These are phyloP conservation scores for Oryzias javanicus DNA, from an alignment of 2,113 vertebrate genomes.

Conservation along the genomic window DNA sequence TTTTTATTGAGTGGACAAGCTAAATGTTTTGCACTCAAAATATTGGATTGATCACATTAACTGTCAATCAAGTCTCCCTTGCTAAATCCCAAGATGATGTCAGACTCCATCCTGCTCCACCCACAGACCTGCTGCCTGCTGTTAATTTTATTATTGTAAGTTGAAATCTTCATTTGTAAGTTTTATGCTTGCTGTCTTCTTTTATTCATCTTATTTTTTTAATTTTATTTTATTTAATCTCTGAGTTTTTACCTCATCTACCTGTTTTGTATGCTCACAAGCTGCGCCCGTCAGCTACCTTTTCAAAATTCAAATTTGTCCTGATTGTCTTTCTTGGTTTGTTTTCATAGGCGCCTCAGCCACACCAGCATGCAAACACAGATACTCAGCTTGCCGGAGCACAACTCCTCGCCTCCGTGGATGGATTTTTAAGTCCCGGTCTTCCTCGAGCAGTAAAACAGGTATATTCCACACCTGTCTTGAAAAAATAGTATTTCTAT, in stretches of 20 bases:
- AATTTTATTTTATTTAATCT: slow-evolving; percentile 9
- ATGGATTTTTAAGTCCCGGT: slow-evolving; percentile 44
- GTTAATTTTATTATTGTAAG: slow-evolving; percentile 74
- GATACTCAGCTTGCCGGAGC: slow-evolving; percentile 24
- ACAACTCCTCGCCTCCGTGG: slow-evolving; percentile 23
- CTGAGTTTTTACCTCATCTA: background rate
- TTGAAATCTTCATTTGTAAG: slow-evolving; percentile 36
- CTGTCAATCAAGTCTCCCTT: slow-evolving; percentile 60
- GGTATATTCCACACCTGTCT: slow-evolving; percentile 53
- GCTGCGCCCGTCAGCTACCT: background rate
- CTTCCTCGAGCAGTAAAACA: slow-evolving; percentile 41
- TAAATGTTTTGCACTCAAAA: slow-evolving; percentile 43
- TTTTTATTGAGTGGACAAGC: slow-evolving; percentile 45
- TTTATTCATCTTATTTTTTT: slow-evolving; percentile 14
- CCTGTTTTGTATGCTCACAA: background rate
- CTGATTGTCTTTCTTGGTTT: slow-evolving; percentile 15
- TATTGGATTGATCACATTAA: slow-evolving; percentile 35
- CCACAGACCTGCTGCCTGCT: slow-evolving; percentile 62
- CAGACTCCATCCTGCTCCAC: slow-evolving; percentile 62
- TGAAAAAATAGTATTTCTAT: background rate
- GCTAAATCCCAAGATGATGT: slow-evolving; percentile 75
- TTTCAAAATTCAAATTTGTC: background rate
- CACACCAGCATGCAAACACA: slow-evolving; percentile 26
- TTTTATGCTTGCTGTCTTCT: background rate
- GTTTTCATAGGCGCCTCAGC: slow-evolving; percentile 53